Conservation (phyloP, 2,113 vertebrate species). For the Apaloderma vittatum region DNA sequence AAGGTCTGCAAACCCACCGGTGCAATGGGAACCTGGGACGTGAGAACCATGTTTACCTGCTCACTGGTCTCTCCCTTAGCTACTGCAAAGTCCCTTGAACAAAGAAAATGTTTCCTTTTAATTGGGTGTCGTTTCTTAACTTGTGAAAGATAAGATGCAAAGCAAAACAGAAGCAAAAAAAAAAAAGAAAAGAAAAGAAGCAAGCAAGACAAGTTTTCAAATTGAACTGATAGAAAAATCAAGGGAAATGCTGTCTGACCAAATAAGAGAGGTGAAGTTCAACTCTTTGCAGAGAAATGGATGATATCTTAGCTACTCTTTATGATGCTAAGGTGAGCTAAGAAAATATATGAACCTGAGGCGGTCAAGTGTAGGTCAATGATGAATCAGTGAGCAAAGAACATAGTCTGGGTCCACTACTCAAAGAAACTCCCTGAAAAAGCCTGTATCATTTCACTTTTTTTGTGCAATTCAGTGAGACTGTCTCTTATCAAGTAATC, state of each 20-base stretch:
- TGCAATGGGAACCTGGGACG: background rate
- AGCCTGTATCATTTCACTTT: background rate
- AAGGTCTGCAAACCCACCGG: background rate
- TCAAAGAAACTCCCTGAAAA: background rate
- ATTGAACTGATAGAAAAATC: background rate
- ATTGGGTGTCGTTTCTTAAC: background rate
- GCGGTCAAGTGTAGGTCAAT: background rate
- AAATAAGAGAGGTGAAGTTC: background rate
- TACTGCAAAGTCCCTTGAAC: background rate
- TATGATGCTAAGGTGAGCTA: background rate
- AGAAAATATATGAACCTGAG: background rate
- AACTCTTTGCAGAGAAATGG: background rate
- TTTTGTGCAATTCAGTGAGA: background rate
- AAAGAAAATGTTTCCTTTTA: background rate
- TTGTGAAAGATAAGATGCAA: background rate
- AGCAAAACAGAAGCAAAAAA: background rate
- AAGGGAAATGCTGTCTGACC: background rate
- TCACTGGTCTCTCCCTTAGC: background rate
- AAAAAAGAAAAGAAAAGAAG: background rate
- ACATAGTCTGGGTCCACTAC: background rate
- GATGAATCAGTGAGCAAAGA: background rate
- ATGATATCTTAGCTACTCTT: background rate
- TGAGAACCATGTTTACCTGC: background rate
- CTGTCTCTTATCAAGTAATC: background rate
- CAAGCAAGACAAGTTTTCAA: background rate